Evolutionary conservation across 2,888 invertebrate species (phyloP).

Genomic region (Phorcus lineatus): DNA sequence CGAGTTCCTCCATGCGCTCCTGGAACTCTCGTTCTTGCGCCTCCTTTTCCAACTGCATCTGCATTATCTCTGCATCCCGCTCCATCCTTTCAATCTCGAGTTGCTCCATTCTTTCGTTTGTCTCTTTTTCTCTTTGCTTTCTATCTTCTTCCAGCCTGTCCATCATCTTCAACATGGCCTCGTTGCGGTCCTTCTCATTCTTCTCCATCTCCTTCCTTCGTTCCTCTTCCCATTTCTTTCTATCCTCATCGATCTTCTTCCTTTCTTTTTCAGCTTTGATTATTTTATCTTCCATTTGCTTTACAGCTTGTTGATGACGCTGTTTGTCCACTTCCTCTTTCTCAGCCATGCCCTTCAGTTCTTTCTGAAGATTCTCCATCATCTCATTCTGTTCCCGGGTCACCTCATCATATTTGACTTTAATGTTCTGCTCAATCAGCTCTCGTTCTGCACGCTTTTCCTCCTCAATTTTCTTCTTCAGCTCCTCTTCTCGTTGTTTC

Average conservation of each 20-base stretch:
- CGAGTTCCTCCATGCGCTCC: neutral
- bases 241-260: neutral
- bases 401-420: neutral
- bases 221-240: neutral
- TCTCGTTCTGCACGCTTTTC: neutral
- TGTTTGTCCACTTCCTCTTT: neutral
- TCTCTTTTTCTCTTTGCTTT: neutral
- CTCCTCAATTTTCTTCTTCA: neutral
- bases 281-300: neutral
- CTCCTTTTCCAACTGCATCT: neutral
- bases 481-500: neutral
- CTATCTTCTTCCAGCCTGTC: neutral
- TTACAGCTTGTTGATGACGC: neutral
- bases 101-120: neutral
- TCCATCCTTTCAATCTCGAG: neutral
- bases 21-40: neutral
- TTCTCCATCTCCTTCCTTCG: neutral
- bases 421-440: neutral
- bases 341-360: neutral
- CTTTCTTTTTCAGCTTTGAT: neutral
- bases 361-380: neutral
- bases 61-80: neutral
- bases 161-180: neutral
- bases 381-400: neutral
- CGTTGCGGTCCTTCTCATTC: neutral